Conservation (phyloP, 2,888 invertebrate genomes). For the Helicoverpa assulta region DNA sequence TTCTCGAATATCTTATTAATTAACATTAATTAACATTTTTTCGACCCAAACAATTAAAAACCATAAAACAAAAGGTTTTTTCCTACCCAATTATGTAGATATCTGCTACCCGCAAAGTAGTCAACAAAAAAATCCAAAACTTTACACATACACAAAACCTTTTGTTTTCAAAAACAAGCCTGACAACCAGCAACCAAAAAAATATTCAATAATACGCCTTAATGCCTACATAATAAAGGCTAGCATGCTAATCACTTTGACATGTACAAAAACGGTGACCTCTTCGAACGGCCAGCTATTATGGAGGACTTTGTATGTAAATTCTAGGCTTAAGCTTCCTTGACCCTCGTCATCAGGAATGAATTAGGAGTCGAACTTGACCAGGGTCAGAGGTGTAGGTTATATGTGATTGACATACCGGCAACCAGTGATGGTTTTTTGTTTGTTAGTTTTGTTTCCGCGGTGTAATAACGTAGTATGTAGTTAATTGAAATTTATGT, state of each 20-base stretch:
- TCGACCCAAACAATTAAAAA: not conserved
- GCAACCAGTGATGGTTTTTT: slow-evolving; percentile 71
- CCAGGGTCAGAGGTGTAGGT: slow-evolving; percentile 80
- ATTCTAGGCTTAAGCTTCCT: slow-evolving; percentile 78
- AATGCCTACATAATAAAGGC: slow-evolving; percentile 18
- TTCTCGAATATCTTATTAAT: slow-evolving; percentile 77
- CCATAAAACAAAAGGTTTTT: not conserved
- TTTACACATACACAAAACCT: slow-evolving; percentile 19
- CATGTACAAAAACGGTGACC: slow-evolving; percentile 80
- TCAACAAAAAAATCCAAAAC: not conserved
- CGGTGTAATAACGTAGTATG: slow-evolving; percentile 31
- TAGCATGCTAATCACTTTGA: slow-evolving; percentile 1
- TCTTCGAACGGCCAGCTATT: slow-evolving; percentile 78
- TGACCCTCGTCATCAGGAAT: slow-evolving; percentile 80
- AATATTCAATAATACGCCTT: slow-evolving; percentile 29
- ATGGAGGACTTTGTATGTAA: slow-evolving; percentile 85
- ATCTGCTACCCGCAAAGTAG: not conserved
- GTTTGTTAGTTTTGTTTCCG: slow-evolving; percentile 59
- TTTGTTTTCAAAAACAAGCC: slow-evolving; percentile 33
- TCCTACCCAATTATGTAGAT: slow-evolving; percentile 1
- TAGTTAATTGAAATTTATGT: too few relatives aligned
- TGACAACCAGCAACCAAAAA: slow-evolving; percentile 4
- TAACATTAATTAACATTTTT: not conserved
- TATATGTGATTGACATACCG: slow-evolving; percentile 80
- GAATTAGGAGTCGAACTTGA: slow-evolving; percentile 87